Base-by-base conservation (phyloP, 2,888 invertebrate genomes). In the Luperina nickerlii region DNA sequence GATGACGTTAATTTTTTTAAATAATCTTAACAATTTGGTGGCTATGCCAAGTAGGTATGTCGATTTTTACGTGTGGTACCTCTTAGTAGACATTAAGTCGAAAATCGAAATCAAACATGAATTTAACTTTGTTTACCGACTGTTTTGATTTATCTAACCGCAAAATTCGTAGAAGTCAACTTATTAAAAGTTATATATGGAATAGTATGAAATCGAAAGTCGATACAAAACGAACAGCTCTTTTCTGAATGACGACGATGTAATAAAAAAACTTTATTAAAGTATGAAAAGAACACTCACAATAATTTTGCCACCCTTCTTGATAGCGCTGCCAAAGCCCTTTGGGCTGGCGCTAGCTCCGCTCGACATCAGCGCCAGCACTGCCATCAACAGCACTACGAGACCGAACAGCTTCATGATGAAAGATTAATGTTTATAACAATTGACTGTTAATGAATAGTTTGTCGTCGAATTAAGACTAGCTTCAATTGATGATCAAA, bases 221-320 rank as follows among this genome's bases (percentile, higher is more conserved):
- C 32, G 13, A n/a, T 15, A 24, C 20, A 54, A 45, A 38, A 18
- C 9, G 18, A 15, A 18, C 0, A 48, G 8, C 18, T 60, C 4
- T 48, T 32, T 2, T 45, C 9, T 45, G 0, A 4, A 27, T n/a
- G 27, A 20, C 0, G 7, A 18, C 7, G 20, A n/a, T 60, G 15
- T 45, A 45, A 45, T 45, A 45, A 45, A 45, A 45, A 45, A 45
- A 9, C 45, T 9, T 9, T 42, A 45, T 45, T 11, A 45, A 72
- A 45, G 11, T 27, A 45, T 4, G 4, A 51, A 32, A 24, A 20
- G 0, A 38, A 11, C 6, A 91, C 90, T 89, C 74, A 91, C 91
- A 74, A 90, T 85, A 65, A 82, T 84, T 78, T 89, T 91, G 2
- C 89, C 90, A 6, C 91, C 91, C 76, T 90, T 91, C 65, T 82